Evolutionary conservation across 1,140 invertebrate genomes (phyloP), one percentile per base, ranked within the genome.

Genomic region (Venustaconcha ellipsiformis): DNA sequence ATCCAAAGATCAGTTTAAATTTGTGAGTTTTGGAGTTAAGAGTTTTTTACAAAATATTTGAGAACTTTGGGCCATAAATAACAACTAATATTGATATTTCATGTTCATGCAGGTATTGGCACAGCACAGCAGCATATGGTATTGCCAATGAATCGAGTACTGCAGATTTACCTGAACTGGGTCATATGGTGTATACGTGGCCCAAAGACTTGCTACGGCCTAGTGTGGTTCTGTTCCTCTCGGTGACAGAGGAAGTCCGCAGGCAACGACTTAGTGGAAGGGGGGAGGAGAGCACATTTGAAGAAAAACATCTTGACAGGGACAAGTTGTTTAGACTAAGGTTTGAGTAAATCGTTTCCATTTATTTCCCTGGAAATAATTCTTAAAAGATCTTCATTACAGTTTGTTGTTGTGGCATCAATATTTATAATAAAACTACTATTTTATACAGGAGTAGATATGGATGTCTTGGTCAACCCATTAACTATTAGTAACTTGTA

Each of bases 71-170:
- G 37, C 37, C 37, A 48, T 6, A 48, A 11, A 8, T 48, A 48
- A 6, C 37, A 48, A 8, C 15, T 26, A 66, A n/a, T 13, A 15
- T 66, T 66, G 26, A 17, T 17, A 15, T 11, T 1, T 20, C 8
- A n/a, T 23, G 26, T 13, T 63, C 14, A 48, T 63, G 5, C 65
- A 86, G 85, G 58, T 85, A 72, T 57, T 86, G 85, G 85, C 85
- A 86, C 63, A 86, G 85, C 67, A 85, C 84, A 57, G 79, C 85
- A 76, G 85, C 85, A 0, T 86, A 86, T 76, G 85, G 81, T 17
- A 84, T 86, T 14, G 83, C 85, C 30, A 85, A 86, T 77, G 85
- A 86, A 62, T 76, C 78, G 1, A 83, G 81, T 30, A 62, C 48
- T 15, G 72, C 37, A 14, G 85, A 85, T 58, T 56, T 84, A 30